phyloP scores from a whole-genome alignment of 92 coral and sea anemone species.

The Isaurus tuberculatus region DNA sequence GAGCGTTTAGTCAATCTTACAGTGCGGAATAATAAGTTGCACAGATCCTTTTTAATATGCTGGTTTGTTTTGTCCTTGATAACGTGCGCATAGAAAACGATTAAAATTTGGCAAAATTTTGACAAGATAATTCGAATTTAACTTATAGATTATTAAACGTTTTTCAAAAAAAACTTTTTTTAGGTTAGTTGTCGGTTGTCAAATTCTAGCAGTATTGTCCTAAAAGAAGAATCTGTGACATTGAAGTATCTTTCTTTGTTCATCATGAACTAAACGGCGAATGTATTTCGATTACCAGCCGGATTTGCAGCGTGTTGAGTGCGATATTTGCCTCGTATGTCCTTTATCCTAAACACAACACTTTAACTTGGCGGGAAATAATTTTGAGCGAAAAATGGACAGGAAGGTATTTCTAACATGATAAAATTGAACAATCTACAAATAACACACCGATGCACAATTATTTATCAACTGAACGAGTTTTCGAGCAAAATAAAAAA shows the following conservation, averaged over 20 bases:
- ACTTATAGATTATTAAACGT: no score
- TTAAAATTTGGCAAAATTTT: neutral
- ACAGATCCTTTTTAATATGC: neutral
- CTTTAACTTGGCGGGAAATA: neutral
- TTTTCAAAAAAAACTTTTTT: no score
- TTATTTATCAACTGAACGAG: neutral
- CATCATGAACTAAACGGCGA: neutral
- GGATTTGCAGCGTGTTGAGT: neutral
- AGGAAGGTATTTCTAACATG: neutral
- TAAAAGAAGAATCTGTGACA: neutral
- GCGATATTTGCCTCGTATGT: neutral
- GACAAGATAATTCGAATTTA: no score
- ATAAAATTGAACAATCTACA: neutral
- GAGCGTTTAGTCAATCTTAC: neutral
- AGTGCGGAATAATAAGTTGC: neutral
- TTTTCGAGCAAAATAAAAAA: no score
- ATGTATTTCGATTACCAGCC: neutral
- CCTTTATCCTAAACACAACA: neutral
- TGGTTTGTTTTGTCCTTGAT: neutral
- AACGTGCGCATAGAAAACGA: neutral
- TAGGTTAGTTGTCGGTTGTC: neutral
- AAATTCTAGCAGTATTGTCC: neutral
- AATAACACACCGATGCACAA: neutral
- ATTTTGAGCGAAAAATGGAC: neutral
- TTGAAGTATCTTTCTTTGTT: neutral